Base-by-base conservation (phyloP, 2,797 vertebrate species). In the Squalus acanthias region DNA sequence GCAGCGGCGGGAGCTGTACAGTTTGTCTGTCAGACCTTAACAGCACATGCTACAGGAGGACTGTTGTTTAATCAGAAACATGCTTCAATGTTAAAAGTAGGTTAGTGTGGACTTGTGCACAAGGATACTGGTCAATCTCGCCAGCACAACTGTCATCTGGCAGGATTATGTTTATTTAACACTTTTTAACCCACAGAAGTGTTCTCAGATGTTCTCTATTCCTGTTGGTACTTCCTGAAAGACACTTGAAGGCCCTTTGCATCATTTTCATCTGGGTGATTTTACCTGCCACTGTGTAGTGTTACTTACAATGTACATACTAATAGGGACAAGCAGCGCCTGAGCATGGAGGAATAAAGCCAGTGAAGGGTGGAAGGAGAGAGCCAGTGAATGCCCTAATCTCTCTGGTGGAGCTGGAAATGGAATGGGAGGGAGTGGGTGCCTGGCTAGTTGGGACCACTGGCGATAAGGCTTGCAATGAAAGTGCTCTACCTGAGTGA, bases 21-120 rank as follows among this genome's bases (percentile, higher is more conserved):
- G 33, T 67, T 93, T 93, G 91, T 20, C n/a, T 46, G 39, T 69
- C 17, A 93, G 91, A 92, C 65, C 65, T 93, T 93, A 67, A 93
- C 65, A 24, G 33, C 91, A 67, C 63, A 26, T 39, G 2, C 20
- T 69, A 24, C 20, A 24, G 70, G 69, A 57, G 24, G 12, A 29
- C 70, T 95, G 46, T 6, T 95, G 70, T 76, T 76, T 95, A 22
- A 57, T 74, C 5, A 95, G 70, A 85, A 85, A 85, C 82, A 85
- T 85, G 17, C n/a, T 70, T 95, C 53, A 70, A 95, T 74, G 70
- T 53, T 57, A 72, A 72, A 46, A 69, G 10, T 26, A 70, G 29
- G 12, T 53, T 72, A 29, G 69, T 95, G 46, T 12, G 9, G 24
- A 53, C 24, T 72, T 95, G 60, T 39, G 60, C 13, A 50, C 20